phyloP scores from a whole-genome alignment of 2,888 invertebrate genomes.

The Hybos culiciformis region DNA sequence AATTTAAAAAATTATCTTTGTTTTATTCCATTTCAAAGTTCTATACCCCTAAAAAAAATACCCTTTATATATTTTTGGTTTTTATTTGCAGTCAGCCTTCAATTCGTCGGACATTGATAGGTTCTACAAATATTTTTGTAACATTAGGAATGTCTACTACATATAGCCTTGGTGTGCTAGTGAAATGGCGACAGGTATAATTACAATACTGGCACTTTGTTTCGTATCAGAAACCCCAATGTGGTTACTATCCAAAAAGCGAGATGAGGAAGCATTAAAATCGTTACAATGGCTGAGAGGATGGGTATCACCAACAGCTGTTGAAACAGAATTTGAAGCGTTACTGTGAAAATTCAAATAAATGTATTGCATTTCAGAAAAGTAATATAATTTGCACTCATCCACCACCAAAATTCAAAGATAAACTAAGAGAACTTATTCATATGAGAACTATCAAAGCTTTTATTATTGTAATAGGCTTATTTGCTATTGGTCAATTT shows the following conservation, averaged over 20 bases:
- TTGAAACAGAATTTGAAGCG: conserved; percentile 17
- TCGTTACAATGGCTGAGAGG: conserved; percentile 44
- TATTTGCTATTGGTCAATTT: conserved; percentile 41
- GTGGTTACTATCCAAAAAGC: conserved; percentile 44
- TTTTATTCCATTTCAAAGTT: no score
- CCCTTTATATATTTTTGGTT: no score
- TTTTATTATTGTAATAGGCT: conserved; percentile 38
- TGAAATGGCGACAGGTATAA: conserved; percentile 43
- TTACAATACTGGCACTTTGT: conserved; percentile 39
- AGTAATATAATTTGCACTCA: conserved; percentile 17
- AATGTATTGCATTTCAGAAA: conserved; percentile 14
- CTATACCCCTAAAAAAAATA: no score
- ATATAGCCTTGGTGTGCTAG: conserved; percentile 39
- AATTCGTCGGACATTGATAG: conserved; percentile 41
- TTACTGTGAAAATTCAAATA: conserved; percentile 14
- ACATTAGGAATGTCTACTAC: conserved; percentile 40
- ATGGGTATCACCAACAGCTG: conserved; percentile 15
- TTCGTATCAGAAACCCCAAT: conserved; percentile 46
- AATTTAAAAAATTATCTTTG: no score
- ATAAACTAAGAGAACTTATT: conserved; percentile 29
- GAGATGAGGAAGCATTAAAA: conserved; percentile 39
- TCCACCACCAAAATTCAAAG: conserved; percentile 24
- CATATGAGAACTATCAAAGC: conserved; percentile 42
- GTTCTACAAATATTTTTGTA: conserved; percentile 33
- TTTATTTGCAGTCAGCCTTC: conserved; percentile 38